A percentile compares a stretch with the other conserved stretches of the same genome.
phyloP scores from a whole-genome alignment of 2,888 invertebrate genomes.

The Drosophila merina region DNA sequence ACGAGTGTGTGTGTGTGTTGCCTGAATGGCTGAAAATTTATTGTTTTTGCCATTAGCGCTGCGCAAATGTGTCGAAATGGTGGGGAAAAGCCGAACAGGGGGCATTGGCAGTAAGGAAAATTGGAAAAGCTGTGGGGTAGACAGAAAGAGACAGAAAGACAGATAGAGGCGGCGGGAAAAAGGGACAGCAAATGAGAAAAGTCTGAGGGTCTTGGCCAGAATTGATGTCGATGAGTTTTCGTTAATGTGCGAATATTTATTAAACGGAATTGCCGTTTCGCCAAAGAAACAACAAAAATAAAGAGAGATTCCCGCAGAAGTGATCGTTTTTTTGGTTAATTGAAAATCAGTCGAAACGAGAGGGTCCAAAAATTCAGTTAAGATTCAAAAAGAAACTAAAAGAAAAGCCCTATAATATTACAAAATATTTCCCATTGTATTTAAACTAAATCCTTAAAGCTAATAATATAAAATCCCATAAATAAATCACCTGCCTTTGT shows the following conservation, averaged over 20 bases:
- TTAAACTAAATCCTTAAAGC: too few species aligned
- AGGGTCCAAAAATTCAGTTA: constrained; percentile 8
- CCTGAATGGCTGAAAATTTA: constrained; percentile 60
- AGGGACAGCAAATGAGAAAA: constrained; percentile 8
- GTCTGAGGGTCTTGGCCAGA: constrained; percentile 30
- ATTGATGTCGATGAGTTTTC: constrained; percentile 48
- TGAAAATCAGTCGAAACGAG: constrained; percentile 7
- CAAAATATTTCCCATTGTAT: too few species aligned
- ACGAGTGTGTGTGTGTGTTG: constrained; percentile 26
- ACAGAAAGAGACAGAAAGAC: not conserved
- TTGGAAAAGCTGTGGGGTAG: constrained; percentile 15
- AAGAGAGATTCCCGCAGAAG: not conserved
- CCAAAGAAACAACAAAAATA: not conserved
- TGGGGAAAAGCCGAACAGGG: not conserved
- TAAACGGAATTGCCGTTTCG: constrained; percentile 49
- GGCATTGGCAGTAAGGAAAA: not conserved
- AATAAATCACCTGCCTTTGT: too few species aligned
- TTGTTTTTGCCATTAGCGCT: constrained; percentile 73
- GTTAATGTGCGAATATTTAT: constrained; percentile 76
- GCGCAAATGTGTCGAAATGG: constrained; percentile 59
- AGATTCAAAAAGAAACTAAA: not conserved
- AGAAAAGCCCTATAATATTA: too few species aligned
- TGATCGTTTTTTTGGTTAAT: constrained; percentile 31
- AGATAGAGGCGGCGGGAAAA: constrained; percentile 7
- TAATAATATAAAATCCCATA: too few species aligned